These are phyloP conservation scores for Micronycteris hirsuta DNA, from an alignment of 2,113 vertebrate species.

Conservation along the genomic window DNA sequence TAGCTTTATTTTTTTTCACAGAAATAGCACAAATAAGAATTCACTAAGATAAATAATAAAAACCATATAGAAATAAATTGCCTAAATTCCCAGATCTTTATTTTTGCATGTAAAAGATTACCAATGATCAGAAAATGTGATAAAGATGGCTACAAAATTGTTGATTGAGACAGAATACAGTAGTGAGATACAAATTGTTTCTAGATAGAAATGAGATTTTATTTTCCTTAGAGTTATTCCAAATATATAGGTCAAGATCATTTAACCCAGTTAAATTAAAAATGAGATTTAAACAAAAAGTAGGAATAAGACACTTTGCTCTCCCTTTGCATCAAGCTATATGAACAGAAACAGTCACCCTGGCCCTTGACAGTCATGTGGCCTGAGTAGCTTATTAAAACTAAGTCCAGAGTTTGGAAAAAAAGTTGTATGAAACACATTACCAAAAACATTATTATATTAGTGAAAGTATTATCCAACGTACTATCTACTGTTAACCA, in stretches of 20 bases:
- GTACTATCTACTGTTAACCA: background rate
- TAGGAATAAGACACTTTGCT: background rate
- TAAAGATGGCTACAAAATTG: constrained; percentile 21
- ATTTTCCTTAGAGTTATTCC: background rate
- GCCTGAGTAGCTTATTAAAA: background rate
- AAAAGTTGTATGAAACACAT: background rate
- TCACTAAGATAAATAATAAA: constrained; percentile 33
- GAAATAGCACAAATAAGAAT: constrained; percentile 17
- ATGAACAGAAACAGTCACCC: background rate
- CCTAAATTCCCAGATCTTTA: constrained; percentile 58
- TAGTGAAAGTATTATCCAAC: background rate
- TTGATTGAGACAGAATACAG: constrained; percentile 36
- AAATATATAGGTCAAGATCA: background rate
- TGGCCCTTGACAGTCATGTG: background rate
- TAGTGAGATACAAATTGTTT: background rate
- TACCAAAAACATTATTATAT: background rate
- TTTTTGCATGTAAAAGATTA: constrained; percentile 67
- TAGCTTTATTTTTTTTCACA: background rate
- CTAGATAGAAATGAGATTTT: background rate
- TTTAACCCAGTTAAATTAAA: background rate
- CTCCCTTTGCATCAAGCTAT: background rate
- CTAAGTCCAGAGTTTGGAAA: background rate
- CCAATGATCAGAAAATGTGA: constrained; percentile 45
- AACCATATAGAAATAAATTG: constrained; percentile 2
- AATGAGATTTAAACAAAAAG: background rate